Percentiles rank a stretch among this genome's conserved stretches.
Evolutionary conservation across 2,888 invertebrate species (phyloP).

Genomic region (Ptychoptera albimana): DNA sequence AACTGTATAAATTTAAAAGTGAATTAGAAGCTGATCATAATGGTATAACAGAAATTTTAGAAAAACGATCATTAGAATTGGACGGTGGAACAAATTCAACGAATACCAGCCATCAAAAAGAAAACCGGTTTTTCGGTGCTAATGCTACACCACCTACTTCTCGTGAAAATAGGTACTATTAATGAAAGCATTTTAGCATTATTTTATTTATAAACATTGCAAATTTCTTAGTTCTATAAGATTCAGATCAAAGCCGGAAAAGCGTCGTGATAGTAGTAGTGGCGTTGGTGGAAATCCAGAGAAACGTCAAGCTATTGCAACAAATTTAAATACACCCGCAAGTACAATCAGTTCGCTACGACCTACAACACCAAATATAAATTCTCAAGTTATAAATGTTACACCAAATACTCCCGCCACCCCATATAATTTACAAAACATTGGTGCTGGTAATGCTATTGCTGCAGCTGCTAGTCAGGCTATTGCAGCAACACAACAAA

Average conservation of each 20-base stretch:
- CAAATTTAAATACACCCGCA: slow-evolving; percentile 7
- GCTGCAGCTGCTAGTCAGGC: slow-evolving; percentile 90
- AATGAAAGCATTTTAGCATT: background rate
- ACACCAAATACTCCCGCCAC: slow-evolving; percentile 17
- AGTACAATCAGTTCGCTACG: slow-evolving; percentile 12
- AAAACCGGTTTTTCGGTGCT: slow-evolving; percentile 49
- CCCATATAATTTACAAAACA: slow-evolving; percentile 60
- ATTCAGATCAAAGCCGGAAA: slow-evolving; percentile 52
- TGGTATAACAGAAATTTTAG: slow-evolving; percentile 89
- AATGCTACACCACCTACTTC: slow-evolving; percentile 12
- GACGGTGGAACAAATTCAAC: slow-evolving; percentile 43
- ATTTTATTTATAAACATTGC: background rate
- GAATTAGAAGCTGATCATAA: slow-evolving; percentile 98
- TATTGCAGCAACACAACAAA: slow-evolving; percentile 90
- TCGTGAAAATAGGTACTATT: background rate
- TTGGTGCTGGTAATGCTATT: slow-evolving; percentile 76
- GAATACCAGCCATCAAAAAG: slow-evolving; percentile 58
- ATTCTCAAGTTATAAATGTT: slow-evolving; percentile 20
- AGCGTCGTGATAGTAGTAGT: slow-evolving; percentile 48
- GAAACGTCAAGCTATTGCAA: slow-evolving; percentile 24
- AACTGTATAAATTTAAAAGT: slow-evolving; percentile 94
- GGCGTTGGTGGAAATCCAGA: slow-evolving; percentile 28
- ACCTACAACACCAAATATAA: slow-evolving; percentile 18
- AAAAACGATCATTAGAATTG: slow-evolving; percentile 81
- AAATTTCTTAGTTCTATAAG: slow-evolving; percentile 21